Evolutionary conservation across 2,797 vertebrate genomes (phyloP).

Genomic region (Salmo trutta): DNA sequence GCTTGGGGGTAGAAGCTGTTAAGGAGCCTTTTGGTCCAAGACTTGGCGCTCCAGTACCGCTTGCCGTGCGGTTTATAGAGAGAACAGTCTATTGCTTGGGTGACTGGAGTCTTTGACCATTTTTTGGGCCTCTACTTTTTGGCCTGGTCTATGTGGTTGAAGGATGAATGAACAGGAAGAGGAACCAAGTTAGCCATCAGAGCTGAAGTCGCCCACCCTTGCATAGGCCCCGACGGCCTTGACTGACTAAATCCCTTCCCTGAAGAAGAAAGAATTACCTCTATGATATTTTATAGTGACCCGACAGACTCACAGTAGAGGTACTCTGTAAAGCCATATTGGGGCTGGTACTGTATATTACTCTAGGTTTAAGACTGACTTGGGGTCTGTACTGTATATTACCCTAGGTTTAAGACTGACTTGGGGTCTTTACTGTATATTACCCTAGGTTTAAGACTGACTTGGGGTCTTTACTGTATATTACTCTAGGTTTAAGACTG

Average conservation of each 20-base stretch:
- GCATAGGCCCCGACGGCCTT: not conserved
- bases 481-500: too few species aligned
- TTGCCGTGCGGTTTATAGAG: too few species aligned
- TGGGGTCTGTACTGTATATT: conserved; percentile 29
- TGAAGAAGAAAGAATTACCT: conserved; percentile 43
- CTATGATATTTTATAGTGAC: conserved; percentile 48
- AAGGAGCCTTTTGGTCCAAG: too few species aligned
- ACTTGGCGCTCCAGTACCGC: too few species aligned
- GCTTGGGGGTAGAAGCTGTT: too few species aligned
- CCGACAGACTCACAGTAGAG: conserved; percentile 17
- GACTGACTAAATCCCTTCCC: conserved; percentile 22
- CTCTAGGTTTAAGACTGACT: conserved; percentile 24
- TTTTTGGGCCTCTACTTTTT: too few species aligned
- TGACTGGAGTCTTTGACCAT: too few species aligned
- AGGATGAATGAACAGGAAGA: not conserved
- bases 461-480: too few species aligned
- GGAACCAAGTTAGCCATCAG: not conserved
- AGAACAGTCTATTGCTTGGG: too few species aligned
- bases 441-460: too few species aligned
- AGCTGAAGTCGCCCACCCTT: not conserved
- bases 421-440: too few species aligned
- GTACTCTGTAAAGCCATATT: conserved; percentile 41
- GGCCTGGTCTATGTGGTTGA: conserved; percentile 3
- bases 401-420: conserved; percentile 18
- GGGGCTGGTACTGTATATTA: conserved; percentile 29